Evolutionary conservation across 2,888 invertebrate species (phyloP), one percentile per base, ranked within the genome.

Genomic region (Dasypolia templi): DNA sequence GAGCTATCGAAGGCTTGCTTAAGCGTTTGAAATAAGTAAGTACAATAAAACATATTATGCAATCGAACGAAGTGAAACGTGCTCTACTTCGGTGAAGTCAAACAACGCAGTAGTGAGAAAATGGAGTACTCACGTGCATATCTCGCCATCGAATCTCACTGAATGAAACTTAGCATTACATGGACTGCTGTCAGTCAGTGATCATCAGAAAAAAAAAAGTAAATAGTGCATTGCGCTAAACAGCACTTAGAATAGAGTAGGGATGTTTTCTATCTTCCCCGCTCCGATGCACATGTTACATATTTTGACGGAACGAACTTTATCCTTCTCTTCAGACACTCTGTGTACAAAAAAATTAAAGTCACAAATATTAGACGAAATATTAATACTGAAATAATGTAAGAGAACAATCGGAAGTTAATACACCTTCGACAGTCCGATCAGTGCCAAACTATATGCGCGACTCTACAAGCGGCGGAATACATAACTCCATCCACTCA

Each of bases 1-100:
- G 95, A 79, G 72, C 72, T 78, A 79, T 75, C 70, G 69, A 79
- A 79, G 74, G 80, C 64, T 75, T 59, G 56, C 0, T 7, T 85
- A 79, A 79, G 49, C 68, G 14, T 39, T 42, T 55, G 26, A 71
- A 81, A 82, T 39, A 68, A 63, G 35, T 59, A 11, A 63, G 4
- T 69, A 35, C 26, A 46, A 22, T 53, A 49, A 35, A 55, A 77
- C 11, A 35, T 42, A 42, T 80, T 76, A 69, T 46, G 65, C 53
- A 81, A 82, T 63, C 12, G 11, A 14, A 19, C 22, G 42, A 59
- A 22, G 68, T 69, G 64, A 72, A 72, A 82, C 62, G 61, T 59
- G 65, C 72, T 68, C 72, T 35, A 69, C 58, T 59, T 56, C 0
- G 62, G 55, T 29, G 63, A 68, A 65, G 62, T 32, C 39, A 63